Conservation (phyloP, 2,797 vertebrate genomes). For the Thaleichthys pacificus region DNA sequence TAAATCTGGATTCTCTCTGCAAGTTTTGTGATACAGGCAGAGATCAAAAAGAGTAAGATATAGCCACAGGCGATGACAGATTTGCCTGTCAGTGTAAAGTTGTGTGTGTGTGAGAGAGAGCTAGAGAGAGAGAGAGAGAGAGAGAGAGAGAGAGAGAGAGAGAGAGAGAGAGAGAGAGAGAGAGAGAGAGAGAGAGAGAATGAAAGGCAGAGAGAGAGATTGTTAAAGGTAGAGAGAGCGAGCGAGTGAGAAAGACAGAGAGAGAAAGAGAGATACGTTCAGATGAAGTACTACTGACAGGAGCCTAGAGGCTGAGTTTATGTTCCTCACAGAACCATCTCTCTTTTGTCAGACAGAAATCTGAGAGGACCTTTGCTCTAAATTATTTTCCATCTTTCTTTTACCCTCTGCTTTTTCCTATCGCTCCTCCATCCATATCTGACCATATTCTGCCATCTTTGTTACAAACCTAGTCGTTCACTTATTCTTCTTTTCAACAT, state of each 20-base stretch:
- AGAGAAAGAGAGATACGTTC: constrained; percentile 29
- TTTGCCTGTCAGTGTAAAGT: constrained; percentile 36
- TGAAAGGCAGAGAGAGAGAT: background rate
- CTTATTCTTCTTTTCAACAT: background rate
- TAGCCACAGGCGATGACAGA: constrained; percentile 56
- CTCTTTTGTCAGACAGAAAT: constrained; percentile 35
- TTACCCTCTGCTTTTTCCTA: background rate
- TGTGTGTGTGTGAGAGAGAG: constrained; percentile 29
- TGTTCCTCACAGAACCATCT: constrained; percentile 15
- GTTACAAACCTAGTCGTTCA: background rate
- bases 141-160: constrained; percentile 29
- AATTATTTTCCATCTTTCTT: constrained; percentile 8
- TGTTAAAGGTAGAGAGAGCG: constrained; percentile 20
- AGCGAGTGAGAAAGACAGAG: constrained; percentile 17
- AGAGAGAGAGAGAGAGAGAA: too few species aligned
- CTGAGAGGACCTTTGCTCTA: constrained; percentile 22
- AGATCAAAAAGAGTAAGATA: constrained; percentile 43
- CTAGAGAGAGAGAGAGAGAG: constrained; percentile 1
- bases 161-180: background rate
- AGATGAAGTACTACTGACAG: constrained; percentile 59
- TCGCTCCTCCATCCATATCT: background rate
- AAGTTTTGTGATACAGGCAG: constrained; percentile 33
- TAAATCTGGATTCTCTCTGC: constrained; percentile 53
- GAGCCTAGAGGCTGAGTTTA: constrained; percentile 60
- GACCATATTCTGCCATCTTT: background rate